A percentile compares a stretch with the other conserved stretches of the same genome.
These are phyloP conservation scores for Lanius collurio DNA, from an alignment of 2,113 vertebrate genomes.

Conservation along the genomic window DNA sequence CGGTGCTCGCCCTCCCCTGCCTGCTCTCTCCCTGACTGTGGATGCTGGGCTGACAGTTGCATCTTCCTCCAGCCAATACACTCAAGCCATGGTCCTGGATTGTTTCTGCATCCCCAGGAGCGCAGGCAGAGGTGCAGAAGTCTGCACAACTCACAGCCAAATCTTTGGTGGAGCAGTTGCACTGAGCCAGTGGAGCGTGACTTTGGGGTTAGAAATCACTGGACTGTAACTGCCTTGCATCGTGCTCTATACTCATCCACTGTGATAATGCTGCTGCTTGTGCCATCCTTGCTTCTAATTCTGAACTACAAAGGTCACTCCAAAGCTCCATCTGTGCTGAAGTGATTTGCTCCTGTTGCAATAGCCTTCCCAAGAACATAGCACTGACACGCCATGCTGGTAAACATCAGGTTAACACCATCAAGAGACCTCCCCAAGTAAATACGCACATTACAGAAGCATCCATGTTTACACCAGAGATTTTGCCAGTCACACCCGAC, in stretches of 20 bases:
- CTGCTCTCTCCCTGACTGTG: rapidly evolving
- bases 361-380: neutral
- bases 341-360: neutral
- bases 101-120: neutral
- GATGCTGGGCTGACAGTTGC: neutral
- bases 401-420: neutral
- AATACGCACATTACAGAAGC: neutral
- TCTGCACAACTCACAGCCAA: neutral
- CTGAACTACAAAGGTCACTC: neutral
- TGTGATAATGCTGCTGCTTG: neutral
- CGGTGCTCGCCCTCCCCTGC: neutral
- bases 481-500: neutral
- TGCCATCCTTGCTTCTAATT: neutral
- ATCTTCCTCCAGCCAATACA: neutral
- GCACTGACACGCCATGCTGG: neutral
- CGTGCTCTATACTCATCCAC: neutral
- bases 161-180: neutral
- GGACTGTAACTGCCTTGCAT: neutral
- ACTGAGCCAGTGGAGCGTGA: neutral
- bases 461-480: neutral
- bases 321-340: neutral
- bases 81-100: neutral
- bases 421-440: neutral
- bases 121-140: neutral
- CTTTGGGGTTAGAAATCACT: neutral